Evolutionary conservation across 2,888 invertebrate species (phyloP).

Genomic region (Drosophila robusta): DNA sequence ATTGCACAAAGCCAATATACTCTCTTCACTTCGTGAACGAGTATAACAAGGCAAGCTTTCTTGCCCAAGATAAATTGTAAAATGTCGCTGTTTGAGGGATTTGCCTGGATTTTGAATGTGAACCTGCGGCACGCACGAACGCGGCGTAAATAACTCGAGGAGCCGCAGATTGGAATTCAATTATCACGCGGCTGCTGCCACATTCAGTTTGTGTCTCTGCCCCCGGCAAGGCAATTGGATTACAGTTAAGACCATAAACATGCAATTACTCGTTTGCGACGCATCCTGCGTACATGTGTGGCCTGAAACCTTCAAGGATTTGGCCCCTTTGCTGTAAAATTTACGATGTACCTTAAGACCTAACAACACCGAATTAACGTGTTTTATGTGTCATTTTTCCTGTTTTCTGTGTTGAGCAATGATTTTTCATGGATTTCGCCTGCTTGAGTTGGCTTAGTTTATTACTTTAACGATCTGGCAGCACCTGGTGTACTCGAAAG

Average conservation of each 20-base stretch:
- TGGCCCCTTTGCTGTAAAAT: constrained; percentile 11
- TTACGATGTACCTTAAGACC: constrained; percentile 11
- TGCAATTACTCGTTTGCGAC: constrained; percentile 40
- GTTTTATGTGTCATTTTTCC: background rate
- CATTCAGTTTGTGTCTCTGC: constrained; percentile 3
- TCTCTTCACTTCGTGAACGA: no score
- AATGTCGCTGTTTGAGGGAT: background rate
- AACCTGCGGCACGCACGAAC: constrained; percentile 46
- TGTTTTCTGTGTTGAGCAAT: background rate
- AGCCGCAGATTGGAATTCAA: constrained; percentile 59
- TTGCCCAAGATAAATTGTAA: background rate
- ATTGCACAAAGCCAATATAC: no score
- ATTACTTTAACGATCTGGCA: constrained; percentile 4
- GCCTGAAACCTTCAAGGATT: constrained; percentile 27
- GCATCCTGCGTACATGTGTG: constrained; percentile 9
- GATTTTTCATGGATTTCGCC: background rate
- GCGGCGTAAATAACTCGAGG: constrained; percentile 58
- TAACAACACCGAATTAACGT: background rate
- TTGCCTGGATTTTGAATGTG: background rate
- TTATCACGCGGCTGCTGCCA: constrained; percentile 44
- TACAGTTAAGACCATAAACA: constrained; percentile 54
- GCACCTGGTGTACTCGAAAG: background rate
- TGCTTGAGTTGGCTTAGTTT: background rate
- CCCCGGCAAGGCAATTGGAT: constrained; percentile 36
- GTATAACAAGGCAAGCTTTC: no score